Evolutionary conservation across 2,888 invertebrate genomes (phyloP), one percentile per base, ranked within the genome.

Genomic region (Xiphydria camelus): DNA sequence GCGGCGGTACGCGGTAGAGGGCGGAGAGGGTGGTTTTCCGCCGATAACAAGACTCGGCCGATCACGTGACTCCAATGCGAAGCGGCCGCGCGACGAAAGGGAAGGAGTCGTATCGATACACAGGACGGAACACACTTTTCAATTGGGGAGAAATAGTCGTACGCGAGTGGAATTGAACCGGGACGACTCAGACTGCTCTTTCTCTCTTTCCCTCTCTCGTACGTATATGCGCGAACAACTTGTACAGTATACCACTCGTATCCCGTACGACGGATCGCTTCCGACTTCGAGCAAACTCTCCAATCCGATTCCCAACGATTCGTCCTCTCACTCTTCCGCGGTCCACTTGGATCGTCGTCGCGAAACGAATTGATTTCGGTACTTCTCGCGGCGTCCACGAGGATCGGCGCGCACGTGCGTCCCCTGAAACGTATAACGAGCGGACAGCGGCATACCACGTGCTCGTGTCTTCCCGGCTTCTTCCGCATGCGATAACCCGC

Each of bases 1-100:
- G 12, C 29, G 18, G 35, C 4, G n/a, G n/a, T n/a, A n/a, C n/a
- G n/a, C n/a, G n/a, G n/a, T n/a, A n/a, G 35, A 17, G 18, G 31
- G 17, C 5, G 5, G 33, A 40, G 43, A 46, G 55, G 51, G 38
- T 45, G 48, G 49, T 51, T 50, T 52, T 42, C 25, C 45, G 53
- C 42, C 54, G 56, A 59, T 57, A 57, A 56, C 49, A 53, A 54
- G 50, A 48, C 47, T 39, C 29, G 38, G 38, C 14, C 45, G 49
- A 51, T 56, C 61, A 63, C 61, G 65, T 68, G 63, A 66, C 62
- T 63, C 53, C 55, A 63, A 62, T 63, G 59, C 59, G 23, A 21
- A 61, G 42, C 47, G 45, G 36, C 39, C 47, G 37, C 19, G 37
- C 23, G 20, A 23, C 21, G 20, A 17, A 25, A 41, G 7, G 32